phyloP scores from a whole-genome alignment of 2,797 vertebrate species.

The Yasuhikotakia modesta region DNA sequence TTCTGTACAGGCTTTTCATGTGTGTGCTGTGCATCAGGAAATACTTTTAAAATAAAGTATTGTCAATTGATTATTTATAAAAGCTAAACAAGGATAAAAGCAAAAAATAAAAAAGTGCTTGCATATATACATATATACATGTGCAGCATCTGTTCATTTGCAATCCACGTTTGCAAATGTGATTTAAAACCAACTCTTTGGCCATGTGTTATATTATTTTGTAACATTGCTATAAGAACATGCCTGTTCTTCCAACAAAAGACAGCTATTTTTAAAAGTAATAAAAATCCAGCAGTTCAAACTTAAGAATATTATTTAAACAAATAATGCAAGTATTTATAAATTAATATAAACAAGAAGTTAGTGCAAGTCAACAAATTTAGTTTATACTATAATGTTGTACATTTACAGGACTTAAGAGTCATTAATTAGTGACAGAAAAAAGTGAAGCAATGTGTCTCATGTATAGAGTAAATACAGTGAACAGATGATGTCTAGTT shows the following conservation, averaged over 20 bases:
- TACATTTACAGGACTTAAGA: background rate
- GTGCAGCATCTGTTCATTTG: background rate
- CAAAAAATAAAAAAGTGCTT: background rate
- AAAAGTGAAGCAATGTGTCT: background rate
- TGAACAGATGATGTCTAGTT: background rate
- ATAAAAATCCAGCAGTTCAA: background rate
- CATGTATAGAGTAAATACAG: background rate
- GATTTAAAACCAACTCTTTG: background rate
- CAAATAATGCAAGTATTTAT: background rate
- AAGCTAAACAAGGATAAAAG: background rate
- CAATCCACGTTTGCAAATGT: background rate
- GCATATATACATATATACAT: slow-evolving; percentile 5
- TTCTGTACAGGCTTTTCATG: slow-evolving; percentile 26
- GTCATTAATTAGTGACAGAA: background rate
- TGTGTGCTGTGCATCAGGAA: slow-evolving; percentile 28
- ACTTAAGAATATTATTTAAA: background rate
- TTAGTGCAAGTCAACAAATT: background rate
- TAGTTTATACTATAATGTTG: background rate
- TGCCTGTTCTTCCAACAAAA: background rate
- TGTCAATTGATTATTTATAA: slow-evolving; percentile 17
- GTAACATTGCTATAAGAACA: slow-evolving; percentile 1
- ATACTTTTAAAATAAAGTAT: slow-evolving; percentile 53
- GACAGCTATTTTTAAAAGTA: background rate
- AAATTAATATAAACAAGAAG: background rate
- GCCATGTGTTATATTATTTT: background rate